Evolutionary conservation across 1,140 invertebrate species (phyloP).

Genomic region (Scaptodrosophila lebanonensis): DNA sequence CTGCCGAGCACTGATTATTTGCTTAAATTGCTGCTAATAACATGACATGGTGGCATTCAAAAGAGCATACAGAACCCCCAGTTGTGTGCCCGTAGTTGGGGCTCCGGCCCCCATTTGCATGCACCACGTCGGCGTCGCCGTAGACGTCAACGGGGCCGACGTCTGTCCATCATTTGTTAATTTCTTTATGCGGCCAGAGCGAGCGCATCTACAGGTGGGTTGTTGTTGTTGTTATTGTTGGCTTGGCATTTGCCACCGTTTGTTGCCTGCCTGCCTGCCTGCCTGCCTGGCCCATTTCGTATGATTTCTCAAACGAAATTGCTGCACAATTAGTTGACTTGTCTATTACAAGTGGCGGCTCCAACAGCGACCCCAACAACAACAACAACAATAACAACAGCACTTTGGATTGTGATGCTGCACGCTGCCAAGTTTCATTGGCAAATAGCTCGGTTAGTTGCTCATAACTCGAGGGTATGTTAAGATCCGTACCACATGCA

Average conservation of each 20-base stretch:
- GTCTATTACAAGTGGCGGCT: conserved; percentile 54
- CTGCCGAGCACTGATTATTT: conserved; percentile 64
- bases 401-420: conserved; percentile 23
- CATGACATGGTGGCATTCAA: conserved; percentile 70
- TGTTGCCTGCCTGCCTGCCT: too few species aligned
- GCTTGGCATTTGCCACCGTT: background rate
- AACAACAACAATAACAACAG: conserved; percentile 30
- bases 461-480: conserved; percentile 72
- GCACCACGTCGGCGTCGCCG: conserved; percentile 15
- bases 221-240: conserved; percentile 1
- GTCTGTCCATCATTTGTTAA: conserved; percentile 74
- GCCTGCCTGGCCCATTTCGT: conserved; percentile 21
- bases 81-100: conserved; percentile 13
- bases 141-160: conserved; percentile 31
- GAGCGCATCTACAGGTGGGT: background rate
- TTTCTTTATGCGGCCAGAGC: conserved; percentile 40
- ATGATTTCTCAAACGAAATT: conserved; percentile 51
- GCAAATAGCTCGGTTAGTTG: conserved; percentile 58
- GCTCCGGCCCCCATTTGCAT: conserved; percentile 46
- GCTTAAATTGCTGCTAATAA: conserved; percentile 77
- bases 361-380: conserved; percentile 50
- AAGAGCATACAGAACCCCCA: conserved; percentile 38
- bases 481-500: too few species aligned
- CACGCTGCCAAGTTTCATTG: conserved; percentile 37
- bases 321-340: conserved; percentile 52